phyloP scores from a whole-genome alignment of 2,113 vertebrate genomes.

The Merops nubicus region DNA sequence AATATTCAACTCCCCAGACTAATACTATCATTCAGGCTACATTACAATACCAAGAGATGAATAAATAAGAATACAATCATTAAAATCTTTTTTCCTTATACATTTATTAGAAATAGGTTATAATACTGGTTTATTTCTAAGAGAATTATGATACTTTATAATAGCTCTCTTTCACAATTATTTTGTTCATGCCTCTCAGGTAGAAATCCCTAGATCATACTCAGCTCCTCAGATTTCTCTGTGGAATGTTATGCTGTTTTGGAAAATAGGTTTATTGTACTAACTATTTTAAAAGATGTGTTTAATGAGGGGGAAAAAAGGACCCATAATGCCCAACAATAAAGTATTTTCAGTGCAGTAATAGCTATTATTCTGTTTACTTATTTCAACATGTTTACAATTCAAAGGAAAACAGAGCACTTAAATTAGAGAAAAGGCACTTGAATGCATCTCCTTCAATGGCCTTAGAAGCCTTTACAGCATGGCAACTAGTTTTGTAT shows the following conservation, averaged over 20 bases:
- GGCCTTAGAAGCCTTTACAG: background rate
- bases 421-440: background rate
- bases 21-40: background rate
- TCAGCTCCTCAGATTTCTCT: background rate
- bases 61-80: conserved; percentile 17
- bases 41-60: background rate
- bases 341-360: background rate
- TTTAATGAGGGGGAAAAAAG: background rate
- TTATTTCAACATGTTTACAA: background rate
- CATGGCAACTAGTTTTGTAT: background rate
- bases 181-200: background rate
- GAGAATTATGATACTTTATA: background rate
- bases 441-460: background rate
- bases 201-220: background rate
- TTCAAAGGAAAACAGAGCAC: background rate
- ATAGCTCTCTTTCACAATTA: background rate
- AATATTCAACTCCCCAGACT: conserved; percentile 5
- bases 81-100: background rate
- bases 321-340: background rate
- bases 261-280: background rate
- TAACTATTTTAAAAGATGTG: background rate
- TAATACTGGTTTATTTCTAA: background rate
- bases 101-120: background rate
- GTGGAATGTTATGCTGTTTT: background rate
- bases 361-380: background rate